Percentiles rank a stretch among this genome's conserved stretches.
phyloP scores from a whole-genome alignment of 2,888 invertebrate species.

The Acronicta aceris region DNA sequence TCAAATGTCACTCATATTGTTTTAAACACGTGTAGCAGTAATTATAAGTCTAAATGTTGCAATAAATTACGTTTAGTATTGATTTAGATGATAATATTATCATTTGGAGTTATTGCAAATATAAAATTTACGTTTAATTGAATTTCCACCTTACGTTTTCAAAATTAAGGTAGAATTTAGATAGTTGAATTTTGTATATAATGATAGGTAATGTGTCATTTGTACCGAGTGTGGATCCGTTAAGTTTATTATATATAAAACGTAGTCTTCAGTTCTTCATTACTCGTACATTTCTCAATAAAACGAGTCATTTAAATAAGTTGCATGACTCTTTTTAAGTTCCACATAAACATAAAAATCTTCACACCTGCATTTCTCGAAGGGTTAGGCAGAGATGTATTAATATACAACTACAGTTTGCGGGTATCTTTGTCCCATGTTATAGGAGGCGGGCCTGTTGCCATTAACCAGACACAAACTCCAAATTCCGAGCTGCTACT shows the following conservation, averaged over 20 bases:
- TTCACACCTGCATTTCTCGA: too few relatives aligned
- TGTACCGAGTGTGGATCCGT: constrained; percentile 13
- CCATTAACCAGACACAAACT: too few relatives aligned
- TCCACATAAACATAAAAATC: too few relatives aligned
- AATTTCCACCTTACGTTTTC: background rate
- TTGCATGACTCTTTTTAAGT: constrained; percentile 7
- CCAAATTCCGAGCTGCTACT: too few relatives aligned
- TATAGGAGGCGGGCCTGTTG: too few relatives aligned
- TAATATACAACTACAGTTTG: too few relatives aligned
- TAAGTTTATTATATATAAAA: constrained; percentile 33
- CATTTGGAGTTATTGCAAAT: constrained; percentile 3
- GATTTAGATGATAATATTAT: constrained; percentile 5
- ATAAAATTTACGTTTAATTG: background rate
- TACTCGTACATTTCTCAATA: constrained; percentile 16
- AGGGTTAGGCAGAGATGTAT: too few relatives aligned
- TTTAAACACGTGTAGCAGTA: constrained; percentile 5
- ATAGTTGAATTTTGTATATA: background rate
- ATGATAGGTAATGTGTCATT: background rate
- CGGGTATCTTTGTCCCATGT: too few relatives aligned
- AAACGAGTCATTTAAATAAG: constrained; percentile 14
- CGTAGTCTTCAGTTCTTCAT: constrained; percentile 20
- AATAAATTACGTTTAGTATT: constrained; percentile 18
- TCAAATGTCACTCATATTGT: background rate
- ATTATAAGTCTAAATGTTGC: constrained; percentile 26
- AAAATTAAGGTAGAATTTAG: constrained; percentile 2